phyloP scores from a whole-genome alignment of 2,113 vertebrate genomes.

The Clarias batrachus region DNA sequence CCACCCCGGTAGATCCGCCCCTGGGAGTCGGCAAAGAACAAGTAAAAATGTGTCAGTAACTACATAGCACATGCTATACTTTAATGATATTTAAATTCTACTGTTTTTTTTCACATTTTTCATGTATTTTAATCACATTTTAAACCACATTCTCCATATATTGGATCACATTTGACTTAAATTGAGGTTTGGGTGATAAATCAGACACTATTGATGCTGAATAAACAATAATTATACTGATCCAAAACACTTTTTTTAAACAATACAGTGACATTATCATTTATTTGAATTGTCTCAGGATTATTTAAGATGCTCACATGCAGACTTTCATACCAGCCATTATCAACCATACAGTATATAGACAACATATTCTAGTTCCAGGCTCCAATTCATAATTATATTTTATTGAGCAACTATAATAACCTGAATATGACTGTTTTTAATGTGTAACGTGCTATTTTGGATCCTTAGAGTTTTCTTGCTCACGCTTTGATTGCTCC shows the following conservation, averaged over 20 bases:
- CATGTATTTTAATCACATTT: too few relatives aligned
- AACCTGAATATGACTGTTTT: neutral
- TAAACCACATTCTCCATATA: too few relatives aligned
- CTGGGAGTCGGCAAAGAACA: too few relatives aligned
- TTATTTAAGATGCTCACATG: too few relatives aligned
- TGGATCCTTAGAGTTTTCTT: neutral
- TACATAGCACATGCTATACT: neutral
- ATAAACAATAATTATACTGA: neutral
- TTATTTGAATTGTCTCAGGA: neutral
- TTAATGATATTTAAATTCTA: neutral
- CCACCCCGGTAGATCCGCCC: too few relatives aligned
- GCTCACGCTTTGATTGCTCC: neutral
- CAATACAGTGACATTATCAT: neutral
- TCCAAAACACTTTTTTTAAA: neutral
- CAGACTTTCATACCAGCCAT: too few relatives aligned
- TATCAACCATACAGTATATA: neutral
- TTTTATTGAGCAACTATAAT: neutral
- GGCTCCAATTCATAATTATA: neutral
- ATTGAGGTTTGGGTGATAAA: neutral
- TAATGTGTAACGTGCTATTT: neutral
- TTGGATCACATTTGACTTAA: neutral
- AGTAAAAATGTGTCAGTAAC: neutral
- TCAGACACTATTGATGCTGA: neutral
- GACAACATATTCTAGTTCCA: too few relatives aligned
- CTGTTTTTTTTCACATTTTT: too few relatives aligned